Conservation (phyloP, 2,888 invertebrate species). For the Crossocerus cetratus region DNA sequence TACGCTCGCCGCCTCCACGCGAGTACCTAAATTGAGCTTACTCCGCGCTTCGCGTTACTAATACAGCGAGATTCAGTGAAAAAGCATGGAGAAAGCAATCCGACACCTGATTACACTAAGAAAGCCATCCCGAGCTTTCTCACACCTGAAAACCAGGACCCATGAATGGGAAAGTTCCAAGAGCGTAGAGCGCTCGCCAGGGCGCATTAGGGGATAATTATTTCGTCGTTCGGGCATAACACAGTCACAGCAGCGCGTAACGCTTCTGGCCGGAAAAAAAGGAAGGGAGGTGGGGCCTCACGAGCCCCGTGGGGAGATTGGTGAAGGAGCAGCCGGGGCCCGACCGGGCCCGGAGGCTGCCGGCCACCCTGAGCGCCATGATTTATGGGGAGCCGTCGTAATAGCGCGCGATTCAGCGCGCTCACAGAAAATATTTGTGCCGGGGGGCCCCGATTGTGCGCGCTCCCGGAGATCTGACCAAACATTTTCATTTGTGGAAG, state of each 20-base stretch:
- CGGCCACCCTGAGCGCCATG: slow-evolving; percentile 69
- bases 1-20: not conserved
- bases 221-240: slow-evolving; percentile 1
- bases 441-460: slow-evolving; percentile 56
- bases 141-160: too few relatives aligned
- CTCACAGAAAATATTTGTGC: slow-evolving; percentile 68
- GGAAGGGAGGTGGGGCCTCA: slow-evolving; percentile 21
- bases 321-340: not conserved
- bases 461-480: slow-evolving; percentile 58
- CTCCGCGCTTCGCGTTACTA: too few relatives aligned
- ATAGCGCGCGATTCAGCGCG: slow-evolving; percentile 66
- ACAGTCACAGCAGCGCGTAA: not conserved
- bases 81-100: slow-evolving; percentile 6
- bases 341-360: slow-evolving; percentile 52
- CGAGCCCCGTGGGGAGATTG: slow-evolving; percentile 29
- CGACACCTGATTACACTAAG: too few relatives aligned
- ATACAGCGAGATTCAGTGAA: not conserved
- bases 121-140: too few relatives aligned
- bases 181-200: not conserved
- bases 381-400: slow-evolving; percentile 67
- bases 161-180: too few relatives aligned
- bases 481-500: slow-evolving; percentile 72
- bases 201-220: not conserved
- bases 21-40: not conserved
- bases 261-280: slow-evolving; percentile 30